Evolutionary conservation across 2,113 vertebrate species (phyloP), one percentile per base, ranked within the genome.

Genomic region (Apistogramma diplotaenia): DNA sequence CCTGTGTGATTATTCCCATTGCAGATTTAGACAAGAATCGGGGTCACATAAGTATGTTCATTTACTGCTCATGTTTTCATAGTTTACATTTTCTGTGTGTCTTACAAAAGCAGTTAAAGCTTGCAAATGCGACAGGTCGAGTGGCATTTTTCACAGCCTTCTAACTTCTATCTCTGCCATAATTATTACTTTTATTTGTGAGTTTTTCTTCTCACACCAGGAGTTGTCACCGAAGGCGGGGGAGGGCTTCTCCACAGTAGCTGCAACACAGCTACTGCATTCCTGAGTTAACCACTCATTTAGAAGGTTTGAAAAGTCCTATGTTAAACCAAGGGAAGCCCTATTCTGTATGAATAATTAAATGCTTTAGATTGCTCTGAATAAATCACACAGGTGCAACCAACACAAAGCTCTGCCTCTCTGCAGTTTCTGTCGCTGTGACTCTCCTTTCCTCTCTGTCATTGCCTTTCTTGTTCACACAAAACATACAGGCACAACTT

Each of bases 151-250:
- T 13, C 2, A 29, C 25, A 70, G 8, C 21, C 35, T 10, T 23
- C 21, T 23, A 57, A 74, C n/a, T 56, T 65, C 8, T 19, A 9
- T 71, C 37, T 78, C 43, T 43, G 46, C 18, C 43, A 3, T 29
- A 19, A 51, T 75, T 40, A 5, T n/a, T 21, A 23, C 31, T 46
- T 55, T 11, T 60, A 58, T 54, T 27, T 70, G 11, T 71, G 18
- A 16, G 35, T 79, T 27, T 73, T 75, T 71, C 57, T 58, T 81
- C 54, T 62, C 55, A 49, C 33, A 19, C 51, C 40, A 0, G 87
- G 90, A 79, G 51, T 84, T 92, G 59, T 88, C 88, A 61, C 84
- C 76, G 84, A 81, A 23, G 72, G 81, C n/a, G n/a, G n/a, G 46
- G 82, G 76, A 49, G 82, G 84, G 72, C 81, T 84, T 72, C 60